A percentile compares a stretch with the other conserved stretches of the same genome.
These are phyloP conservation scores for Tineola bisselliella DNA, from an alignment of 2,888 invertebrate species.

Conservation along the genomic window DNA sequence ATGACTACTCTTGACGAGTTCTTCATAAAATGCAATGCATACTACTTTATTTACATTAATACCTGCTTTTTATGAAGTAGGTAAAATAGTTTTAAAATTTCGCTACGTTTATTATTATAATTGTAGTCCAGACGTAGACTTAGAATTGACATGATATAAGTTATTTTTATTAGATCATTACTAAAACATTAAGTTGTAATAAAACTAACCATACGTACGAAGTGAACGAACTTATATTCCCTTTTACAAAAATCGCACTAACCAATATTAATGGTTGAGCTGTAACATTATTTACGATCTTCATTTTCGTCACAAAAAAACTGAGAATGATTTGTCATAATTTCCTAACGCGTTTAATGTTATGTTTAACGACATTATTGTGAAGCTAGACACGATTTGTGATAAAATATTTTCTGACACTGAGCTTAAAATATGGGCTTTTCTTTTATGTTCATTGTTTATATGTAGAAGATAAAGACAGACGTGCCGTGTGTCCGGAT, in stretches of 20 bases:
- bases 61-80: too few species aligned
- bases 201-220: neutral
- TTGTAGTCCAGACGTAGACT: too few species aligned
- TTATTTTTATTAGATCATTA: neutral
- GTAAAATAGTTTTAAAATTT: too few species aligned
- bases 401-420: conserved; percentile 9
- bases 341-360: conserved; percentile 8
- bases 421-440: conserved; percentile 14
- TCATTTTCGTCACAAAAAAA: conserved; percentile 7
- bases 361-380: conserved; percentile 1
- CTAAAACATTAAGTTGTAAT: neutral
- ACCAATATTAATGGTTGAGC: conserved; percentile 8
- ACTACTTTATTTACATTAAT: too few species aligned
- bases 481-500: conserved; percentile 5
- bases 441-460: conserved; percentile 14
- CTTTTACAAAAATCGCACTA: neutral
- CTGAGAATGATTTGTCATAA: conserved; percentile 11
- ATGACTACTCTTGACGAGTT: too few species aligned
- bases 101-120: too few species aligned
- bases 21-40: too few species aligned
- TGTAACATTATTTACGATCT: neutral
- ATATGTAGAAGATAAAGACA: conserved; percentile 10
- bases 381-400: conserved; percentile 2
- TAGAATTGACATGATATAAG: neutral
- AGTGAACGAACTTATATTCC: neutral